phyloP scores from a whole-genome alignment of 2,888 invertebrate genomes.

The Hemaris fuciformis region DNA sequence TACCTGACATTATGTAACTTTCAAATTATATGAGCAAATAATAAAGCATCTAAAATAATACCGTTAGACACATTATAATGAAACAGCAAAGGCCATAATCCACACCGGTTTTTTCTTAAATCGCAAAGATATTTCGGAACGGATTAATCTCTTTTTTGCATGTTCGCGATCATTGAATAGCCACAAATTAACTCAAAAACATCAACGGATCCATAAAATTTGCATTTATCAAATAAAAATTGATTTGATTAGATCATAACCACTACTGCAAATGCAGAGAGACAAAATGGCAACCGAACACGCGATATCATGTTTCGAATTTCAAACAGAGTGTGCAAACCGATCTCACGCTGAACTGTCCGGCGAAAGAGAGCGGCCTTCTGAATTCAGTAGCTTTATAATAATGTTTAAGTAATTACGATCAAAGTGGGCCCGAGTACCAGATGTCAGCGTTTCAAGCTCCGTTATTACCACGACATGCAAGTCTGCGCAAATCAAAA shows the following conservation, averaged over 20 bases:
- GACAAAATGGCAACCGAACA: slow-evolving; percentile 2
- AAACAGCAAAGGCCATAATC: background rate
- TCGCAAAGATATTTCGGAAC: background rate
- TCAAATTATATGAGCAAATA: background rate
- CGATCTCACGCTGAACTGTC: slow-evolving; percentile 45
- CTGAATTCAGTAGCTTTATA: slow-evolving; percentile 63
- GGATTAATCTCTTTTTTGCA: background rate
- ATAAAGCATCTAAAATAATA: background rate
- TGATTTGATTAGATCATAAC: slow-evolving; percentile 1
- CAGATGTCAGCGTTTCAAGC: slow-evolving; percentile 59
- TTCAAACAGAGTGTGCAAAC: slow-evolving; percentile 25
- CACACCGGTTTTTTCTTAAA: background rate
- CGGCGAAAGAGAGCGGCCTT: background rate
- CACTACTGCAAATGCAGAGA: slow-evolving; percentile 11
- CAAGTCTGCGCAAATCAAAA: slow-evolving; percentile 35
- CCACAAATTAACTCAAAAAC: background rate
- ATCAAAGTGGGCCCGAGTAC: slow-evolving; percentile 48
- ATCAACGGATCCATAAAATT: background rate
- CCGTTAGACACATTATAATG: background rate
- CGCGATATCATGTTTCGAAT: slow-evolving; percentile 1
- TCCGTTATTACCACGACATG: slow-evolving; percentile 53
- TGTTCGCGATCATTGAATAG: background rate
- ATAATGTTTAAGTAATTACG: slow-evolving; percentile 53
- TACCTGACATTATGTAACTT: background rate
- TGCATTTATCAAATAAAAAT: slow-evolving; percentile 10